Evolutionary conservation across 37 sponge, comb jelly and placozoan species (phyloP).

Genomic region (Cladorhizidae sp.): DNA sequence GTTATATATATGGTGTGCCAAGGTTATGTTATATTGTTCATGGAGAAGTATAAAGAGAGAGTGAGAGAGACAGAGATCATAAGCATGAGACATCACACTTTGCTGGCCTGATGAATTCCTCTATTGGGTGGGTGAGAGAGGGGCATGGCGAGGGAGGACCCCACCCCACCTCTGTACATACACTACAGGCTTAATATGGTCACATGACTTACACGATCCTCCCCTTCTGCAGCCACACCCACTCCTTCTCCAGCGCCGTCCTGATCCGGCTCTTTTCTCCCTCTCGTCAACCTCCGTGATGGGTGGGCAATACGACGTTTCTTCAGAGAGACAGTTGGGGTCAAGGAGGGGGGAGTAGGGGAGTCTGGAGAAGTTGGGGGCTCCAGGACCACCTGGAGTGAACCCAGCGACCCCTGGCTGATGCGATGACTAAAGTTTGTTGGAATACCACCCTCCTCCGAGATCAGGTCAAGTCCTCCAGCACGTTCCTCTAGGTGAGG

Average conservation of each 20-base stretch:
- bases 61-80: too few relatives aligned
- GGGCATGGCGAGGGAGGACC: too few relatives aligned
- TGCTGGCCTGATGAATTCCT: too few relatives aligned
- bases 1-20: too few relatives aligned
- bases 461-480: slow-evolving; percentile 5
- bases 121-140: too few relatives aligned
- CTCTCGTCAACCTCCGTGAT: not conserved
- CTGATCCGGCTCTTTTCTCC: not conserved
- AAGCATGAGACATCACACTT: too few relatives aligned
- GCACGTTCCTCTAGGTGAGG: not conserved
- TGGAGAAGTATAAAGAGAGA: too few relatives aligned
- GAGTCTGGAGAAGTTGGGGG: not conserved
- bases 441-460: not conserved
- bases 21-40: too few relatives aligned
- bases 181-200: too few relatives aligned
- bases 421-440: not conserved
- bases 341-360: not conserved
- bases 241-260: slow-evolving; percentile 1
- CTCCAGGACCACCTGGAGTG: not conserved
- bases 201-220: slow-evolving; percentile 16
- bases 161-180: too few relatives aligned
- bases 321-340: not conserved
- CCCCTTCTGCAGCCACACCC: slow-evolving; percentile 2
- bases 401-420: not conserved
- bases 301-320: not conserved